phyloP scores from a whole-genome alignment of 2,113 vertebrate genomes.

The Rhombomys opimus region DNA sequence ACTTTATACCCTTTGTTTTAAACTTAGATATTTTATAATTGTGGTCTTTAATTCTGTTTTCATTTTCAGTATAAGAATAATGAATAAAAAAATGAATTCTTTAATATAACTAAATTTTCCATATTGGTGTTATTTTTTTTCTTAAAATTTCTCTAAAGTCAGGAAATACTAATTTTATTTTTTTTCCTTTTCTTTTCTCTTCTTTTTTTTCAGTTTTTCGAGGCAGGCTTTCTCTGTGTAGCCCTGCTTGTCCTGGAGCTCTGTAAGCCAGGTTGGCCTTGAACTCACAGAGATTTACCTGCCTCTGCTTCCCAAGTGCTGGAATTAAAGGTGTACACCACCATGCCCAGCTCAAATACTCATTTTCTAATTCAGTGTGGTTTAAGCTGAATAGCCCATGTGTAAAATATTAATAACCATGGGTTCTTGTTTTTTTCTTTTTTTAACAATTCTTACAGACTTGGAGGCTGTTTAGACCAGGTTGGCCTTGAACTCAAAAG shows the following conservation, averaged over 20 bases:
- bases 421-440: background rate
- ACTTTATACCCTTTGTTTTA: background rate
- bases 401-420: background rate
- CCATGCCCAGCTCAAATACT: background rate
- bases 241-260: background rate
- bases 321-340: background rate
- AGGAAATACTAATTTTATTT: background rate
- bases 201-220: background rate
- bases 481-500: background rate
- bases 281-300: background rate
- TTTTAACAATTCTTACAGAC: background rate
- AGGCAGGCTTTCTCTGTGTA: background rate
- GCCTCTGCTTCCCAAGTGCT: background rate
- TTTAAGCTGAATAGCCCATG: background rate
- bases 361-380: conserved; percentile 29
- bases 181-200: background rate
- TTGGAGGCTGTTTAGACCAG: background rate
- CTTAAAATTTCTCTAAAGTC: conserved; percentile 23
- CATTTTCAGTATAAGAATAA: conserved; percentile 37
- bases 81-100: background rate
- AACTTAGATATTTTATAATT: conserved; percentile 39
- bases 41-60: conserved; percentile 14
- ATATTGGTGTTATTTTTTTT: conserved; percentile 12
- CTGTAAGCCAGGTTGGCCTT: background rate
- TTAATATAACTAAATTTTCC: conserved; percentile 16